Percentiles rank a stretch among this genome's conserved stretches.
phyloP scores from a whole-genome alignment of 1,140 invertebrate genomes.

The Antheraea mylitta region DNA sequence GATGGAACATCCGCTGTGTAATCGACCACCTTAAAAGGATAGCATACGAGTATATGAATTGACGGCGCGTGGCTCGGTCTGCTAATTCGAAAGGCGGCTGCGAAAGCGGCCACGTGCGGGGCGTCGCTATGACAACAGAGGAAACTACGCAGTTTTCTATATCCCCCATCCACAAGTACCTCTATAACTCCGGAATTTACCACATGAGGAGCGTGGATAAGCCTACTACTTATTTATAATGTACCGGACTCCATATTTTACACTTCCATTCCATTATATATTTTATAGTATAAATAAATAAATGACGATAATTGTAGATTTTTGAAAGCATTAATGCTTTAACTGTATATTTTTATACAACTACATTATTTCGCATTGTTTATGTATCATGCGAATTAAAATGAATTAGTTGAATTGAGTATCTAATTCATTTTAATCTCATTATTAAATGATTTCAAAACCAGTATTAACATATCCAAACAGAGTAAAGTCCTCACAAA shows the following conservation, averaged over 20 bases:
- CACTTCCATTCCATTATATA: neutral
- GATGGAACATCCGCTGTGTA: constrained; percentile 39
- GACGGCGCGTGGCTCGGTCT: constrained; percentile 39
- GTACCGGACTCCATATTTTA: neutral
- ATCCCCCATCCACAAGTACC: constrained; percentile 33
- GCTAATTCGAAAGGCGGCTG: constrained; percentile 49
- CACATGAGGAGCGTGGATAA: constrained; percentile 22
- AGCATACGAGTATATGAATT: constrained; percentile 33
- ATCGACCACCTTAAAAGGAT: constrained; percentile 38
- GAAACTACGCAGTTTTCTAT: constrained; percentile 68
- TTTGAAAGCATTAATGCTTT: neutral
- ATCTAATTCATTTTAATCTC: no score
- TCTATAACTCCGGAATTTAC: constrained; percentile 30
- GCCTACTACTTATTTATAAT: constrained; percentile 22
- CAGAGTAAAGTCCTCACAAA: constrained; percentile 42
- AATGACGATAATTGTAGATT: neutral
- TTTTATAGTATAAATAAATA: neutral
- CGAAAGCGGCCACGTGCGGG: constrained; percentile 58
- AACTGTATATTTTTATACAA: neutral
- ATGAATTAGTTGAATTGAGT: no score
- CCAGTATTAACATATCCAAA: neutral
- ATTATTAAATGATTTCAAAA: neutral
- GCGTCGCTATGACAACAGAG: constrained; percentile 69
- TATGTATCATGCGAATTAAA: no score
- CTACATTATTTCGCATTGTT: neutral